phyloP scores from a whole-genome alignment of 2,797 vertebrate genomes.

The Todus mexicanus region DNA sequence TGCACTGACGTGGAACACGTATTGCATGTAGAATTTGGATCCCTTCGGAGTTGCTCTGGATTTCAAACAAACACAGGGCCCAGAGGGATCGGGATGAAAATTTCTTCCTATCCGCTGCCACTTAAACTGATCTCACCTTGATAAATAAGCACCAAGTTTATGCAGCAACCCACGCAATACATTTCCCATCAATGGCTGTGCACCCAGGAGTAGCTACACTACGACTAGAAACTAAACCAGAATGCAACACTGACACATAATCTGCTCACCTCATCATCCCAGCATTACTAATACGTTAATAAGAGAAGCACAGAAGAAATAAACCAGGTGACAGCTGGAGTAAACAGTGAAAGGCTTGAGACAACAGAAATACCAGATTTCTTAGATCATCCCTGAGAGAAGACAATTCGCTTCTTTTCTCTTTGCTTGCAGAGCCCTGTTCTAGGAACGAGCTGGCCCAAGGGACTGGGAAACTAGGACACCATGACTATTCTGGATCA shows the following conservation, averaged over 20 bases:
- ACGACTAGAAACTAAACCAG: background rate
- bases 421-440: conserved; percentile 9
- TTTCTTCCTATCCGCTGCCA: background rate
- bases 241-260: background rate
- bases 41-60: background rate
- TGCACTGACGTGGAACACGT: background rate
- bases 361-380: background rate
- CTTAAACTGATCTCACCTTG: background rate
- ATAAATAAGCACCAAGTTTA: background rate
- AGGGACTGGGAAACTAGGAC: background rate
- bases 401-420: background rate
- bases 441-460: conserved; percentile 22
- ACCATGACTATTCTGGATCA: background rate
- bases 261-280: background rate
- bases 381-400: background rate
- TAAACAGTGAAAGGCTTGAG: background rate
- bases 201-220: background rate
- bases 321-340: background rate
- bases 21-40: background rate
- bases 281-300: background rate
- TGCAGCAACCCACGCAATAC: background rate
- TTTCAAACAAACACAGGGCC: background rate
- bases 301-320: background rate
- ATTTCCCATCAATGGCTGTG: background rate
- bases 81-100: background rate